A percentile compares a stretch with the other conserved stretches of the same genome.
Evolutionary conservation across 2,113 vertebrate genomes (phyloP).

Genomic region (Buteo buteo): DNA sequence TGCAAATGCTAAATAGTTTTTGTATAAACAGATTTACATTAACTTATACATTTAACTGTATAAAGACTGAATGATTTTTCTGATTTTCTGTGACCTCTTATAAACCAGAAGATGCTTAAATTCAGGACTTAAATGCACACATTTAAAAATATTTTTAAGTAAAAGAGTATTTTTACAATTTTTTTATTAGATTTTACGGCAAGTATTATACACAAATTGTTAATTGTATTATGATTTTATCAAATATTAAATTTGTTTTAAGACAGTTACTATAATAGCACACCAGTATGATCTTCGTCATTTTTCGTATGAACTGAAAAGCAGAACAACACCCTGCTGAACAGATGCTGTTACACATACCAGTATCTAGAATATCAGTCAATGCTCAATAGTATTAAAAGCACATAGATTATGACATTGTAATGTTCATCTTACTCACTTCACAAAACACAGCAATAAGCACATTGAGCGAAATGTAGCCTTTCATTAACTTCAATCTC

Average conservation of each 20-base stretch:
- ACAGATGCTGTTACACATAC: background rate
- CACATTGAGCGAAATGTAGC: background rate
- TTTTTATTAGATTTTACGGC: background rate
- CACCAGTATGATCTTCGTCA: background rate
- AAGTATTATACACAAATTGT: background rate
- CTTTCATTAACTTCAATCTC: background rate
- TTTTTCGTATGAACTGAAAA: background rate
- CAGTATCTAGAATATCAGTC: background rate
- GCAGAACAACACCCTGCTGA: background rate
- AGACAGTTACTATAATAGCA: background rate
- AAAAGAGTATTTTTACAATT: background rate
- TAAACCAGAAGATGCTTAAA: background rate
- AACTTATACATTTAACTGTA: background rate
- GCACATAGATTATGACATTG: background rate
- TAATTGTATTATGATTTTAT: background rate
- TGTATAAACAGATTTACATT: background rate
- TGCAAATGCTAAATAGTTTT: background rate
- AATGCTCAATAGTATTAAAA: background rate
- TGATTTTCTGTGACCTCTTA: background rate
- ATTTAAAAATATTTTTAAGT: background rate
- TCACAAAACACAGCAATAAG: background rate
- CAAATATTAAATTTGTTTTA: background rate
- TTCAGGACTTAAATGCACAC: background rate
- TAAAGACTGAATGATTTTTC: background rate
- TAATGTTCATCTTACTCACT: background rate